Percentiles rank a stretch among this genome's conserved stretches.
These are phyloP conservation scores for Plagodis pulveraria DNA, from an alignment of 2,888 invertebrate genomes.

Conservation along the genomic window DNA sequence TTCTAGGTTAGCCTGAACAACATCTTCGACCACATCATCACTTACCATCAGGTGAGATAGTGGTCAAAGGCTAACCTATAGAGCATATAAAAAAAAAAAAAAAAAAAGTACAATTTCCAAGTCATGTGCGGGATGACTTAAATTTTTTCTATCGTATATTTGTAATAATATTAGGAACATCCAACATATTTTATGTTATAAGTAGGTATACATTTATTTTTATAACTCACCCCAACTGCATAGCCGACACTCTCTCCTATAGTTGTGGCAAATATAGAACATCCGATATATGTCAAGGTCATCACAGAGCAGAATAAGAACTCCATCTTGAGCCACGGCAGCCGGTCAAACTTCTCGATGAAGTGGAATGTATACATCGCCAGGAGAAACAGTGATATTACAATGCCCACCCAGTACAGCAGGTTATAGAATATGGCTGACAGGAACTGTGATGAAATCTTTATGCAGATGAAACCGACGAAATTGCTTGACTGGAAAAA, in stretches of 20 bases:
- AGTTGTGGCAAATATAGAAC: slow-evolving; percentile 89
- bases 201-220: neutral
- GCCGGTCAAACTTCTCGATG: slow-evolving; percentile 91
- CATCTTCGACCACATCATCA: no score
- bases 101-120: no score
- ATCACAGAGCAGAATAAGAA: slow-evolving; percentile 89
- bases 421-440: slow-evolving; percentile 91
- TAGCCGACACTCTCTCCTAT: slow-evolving; percentile 84
- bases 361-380: slow-evolving; percentile 92
- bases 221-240: slow-evolving; percentile 89
- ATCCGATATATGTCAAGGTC: slow-evolving; percentile 89
- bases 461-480: slow-evolving; percentile 92
- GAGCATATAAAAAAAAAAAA: no score
- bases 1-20: no score
- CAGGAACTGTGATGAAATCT: slow-evolving; percentile 85
- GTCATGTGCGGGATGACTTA: no score
- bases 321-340: slow-evolving; percentile 94
- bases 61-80: no score
- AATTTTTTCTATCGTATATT: no score
- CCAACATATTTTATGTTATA: no score
- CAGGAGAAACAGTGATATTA: slow-evolving; percentile 90
- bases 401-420: slow-evolving; percentile 92
- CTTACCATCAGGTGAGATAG: no score
- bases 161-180: no score
- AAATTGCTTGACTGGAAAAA: slow-evolving; percentile 86